Conservation (phyloP, 2,888 invertebrate genomes). For the Nomada goodeniana region DNA sequence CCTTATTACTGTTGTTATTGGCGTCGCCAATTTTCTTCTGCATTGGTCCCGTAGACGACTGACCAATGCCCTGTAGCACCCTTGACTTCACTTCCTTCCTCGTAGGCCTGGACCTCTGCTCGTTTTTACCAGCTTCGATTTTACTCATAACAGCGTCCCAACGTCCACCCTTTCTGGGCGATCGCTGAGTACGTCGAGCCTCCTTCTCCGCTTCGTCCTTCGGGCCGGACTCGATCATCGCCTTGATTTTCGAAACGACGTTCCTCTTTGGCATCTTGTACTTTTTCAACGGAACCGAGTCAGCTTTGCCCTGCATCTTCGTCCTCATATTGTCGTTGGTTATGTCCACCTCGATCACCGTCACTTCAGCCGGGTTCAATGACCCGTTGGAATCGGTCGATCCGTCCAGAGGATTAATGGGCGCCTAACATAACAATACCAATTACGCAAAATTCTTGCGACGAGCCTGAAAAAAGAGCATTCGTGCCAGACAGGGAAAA, state of each 20-base stretch:
- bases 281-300: slow-evolving; percentile 86
- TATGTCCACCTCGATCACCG: slow-evolving; percentile 74
- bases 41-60: slow-evolving; percentile 72
- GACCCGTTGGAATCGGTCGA: slow-evolving; percentile 71
- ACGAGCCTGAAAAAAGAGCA: not conserved
- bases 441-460: slow-evolving; percentile 10
- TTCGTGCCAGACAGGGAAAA: not conserved
- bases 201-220: slow-evolving; percentile 86
- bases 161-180: slow-evolving; percentile 87
- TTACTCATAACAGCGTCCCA: slow-evolving; percentile 95
- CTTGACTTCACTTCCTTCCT: slow-evolving; percentile 95
- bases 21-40: slow-evolving; percentile 76
- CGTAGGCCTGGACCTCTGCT: slow-evolving; percentile 89
- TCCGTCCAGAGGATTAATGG: slow-evolving; percentile 63
- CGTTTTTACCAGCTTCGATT: slow-evolving; percentile 89
- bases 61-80: slow-evolving; percentile 84
- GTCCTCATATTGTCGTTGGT: slow-evolving; percentile 63
- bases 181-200: slow-evolving; percentile 86
- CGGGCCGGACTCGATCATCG: slow-evolving; percentile 87
- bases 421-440: slow-evolving; percentile 54
- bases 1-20: slow-evolving; percentile 78
- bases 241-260: slow-evolving; percentile 91
- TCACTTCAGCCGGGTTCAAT: slow-evolving; percentile 70
- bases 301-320: slow-evolving; percentile 70
- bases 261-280: slow-evolving; percentile 92